Base-by-base conservation (phyloP, 2,888 invertebrate genomes). In the Apotomis betuletana region DNA sequence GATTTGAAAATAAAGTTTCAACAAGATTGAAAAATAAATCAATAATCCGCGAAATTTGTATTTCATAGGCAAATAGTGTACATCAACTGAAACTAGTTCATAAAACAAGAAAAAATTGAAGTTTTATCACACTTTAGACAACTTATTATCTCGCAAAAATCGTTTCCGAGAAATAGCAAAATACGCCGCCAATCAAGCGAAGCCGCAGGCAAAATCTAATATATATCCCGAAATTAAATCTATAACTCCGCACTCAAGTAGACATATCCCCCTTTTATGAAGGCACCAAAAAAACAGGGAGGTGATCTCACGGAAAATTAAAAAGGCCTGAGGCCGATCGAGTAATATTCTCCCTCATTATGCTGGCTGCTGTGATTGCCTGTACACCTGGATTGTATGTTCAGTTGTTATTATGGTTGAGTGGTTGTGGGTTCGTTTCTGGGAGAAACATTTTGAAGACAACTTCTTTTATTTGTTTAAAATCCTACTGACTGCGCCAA, bases 231-330 rank as follows among this genome's bases (percentile, higher is more conserved):
- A 57, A 61, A 71, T 71, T 62, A 70, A 70, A 67, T 71, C 67
- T 12, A 67, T 62, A 69, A 5, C 65, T 51, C 57, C 57, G 44
- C 51, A 44, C 69, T 55, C 69, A 38, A 67, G 64, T n/a, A 65
- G 61, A 68, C 74, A 62, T 70, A 74, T 67, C 44, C 76, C 76
- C 74, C 75, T 74, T 78, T 80, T 81, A 80, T 77, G 79, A 81
- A 76, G 79, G 77, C 77, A 78, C 78, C 78, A 82, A 86, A 86
- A 86, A 75, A 73, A 75, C 73, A 69, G 70, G 79, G 85, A 89
- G 90, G 90, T 91, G 92, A 92, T 93, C 86, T 84, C 77, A 81
- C 79, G 89, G 92, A 82, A 93, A 93, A 94, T 94, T 93, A 94
- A 93, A 93, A 94, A 89, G 85, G 91, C 93, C 91, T 75, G 77